Evolutionary conservation across 2,113 vertebrate species (phyloP).

Genomic region (Callochromis pleurospilus): DNA sequence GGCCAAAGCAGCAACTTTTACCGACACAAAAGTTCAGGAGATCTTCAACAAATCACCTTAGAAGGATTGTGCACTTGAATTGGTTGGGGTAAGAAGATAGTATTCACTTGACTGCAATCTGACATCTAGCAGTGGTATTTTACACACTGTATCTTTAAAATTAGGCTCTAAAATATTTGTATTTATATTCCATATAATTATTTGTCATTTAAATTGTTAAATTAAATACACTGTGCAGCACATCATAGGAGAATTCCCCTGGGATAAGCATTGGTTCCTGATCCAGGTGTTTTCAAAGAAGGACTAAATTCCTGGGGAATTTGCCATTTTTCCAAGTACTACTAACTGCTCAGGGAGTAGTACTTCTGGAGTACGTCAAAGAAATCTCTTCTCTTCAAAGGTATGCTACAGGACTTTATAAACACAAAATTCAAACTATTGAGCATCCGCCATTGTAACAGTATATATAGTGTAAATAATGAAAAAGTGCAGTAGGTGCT

Average conservation of each 20-base stretch:
- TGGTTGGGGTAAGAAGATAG: neutral
- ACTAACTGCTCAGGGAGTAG: neutral
- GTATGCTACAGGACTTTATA: neutral
- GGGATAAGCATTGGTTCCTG: neutral
- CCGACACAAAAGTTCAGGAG: accelerated
- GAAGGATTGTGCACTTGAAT: neutral
- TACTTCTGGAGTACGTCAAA: neutral
- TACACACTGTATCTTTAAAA: neutral
- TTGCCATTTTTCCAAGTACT: neutral
- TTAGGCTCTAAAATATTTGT: neutral
- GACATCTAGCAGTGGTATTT: neutral
- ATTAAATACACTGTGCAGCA: neutral
- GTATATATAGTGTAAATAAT: neutral
- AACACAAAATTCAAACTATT: neutral
- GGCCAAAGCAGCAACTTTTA: neutral
- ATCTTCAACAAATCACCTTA: neutral
- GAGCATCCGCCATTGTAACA: neutral
- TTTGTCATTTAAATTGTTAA: neutral
- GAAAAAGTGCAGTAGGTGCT: neutral
- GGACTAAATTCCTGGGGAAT: neutral
- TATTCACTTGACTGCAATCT: neutral
- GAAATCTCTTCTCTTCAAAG: neutral
- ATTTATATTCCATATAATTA: neutral
- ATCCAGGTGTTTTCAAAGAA: neutral
- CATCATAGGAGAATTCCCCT: neutral